Conservation (phyloP, 2,113 vertebrate genomes). For the Cinclus cinclus region DNA sequence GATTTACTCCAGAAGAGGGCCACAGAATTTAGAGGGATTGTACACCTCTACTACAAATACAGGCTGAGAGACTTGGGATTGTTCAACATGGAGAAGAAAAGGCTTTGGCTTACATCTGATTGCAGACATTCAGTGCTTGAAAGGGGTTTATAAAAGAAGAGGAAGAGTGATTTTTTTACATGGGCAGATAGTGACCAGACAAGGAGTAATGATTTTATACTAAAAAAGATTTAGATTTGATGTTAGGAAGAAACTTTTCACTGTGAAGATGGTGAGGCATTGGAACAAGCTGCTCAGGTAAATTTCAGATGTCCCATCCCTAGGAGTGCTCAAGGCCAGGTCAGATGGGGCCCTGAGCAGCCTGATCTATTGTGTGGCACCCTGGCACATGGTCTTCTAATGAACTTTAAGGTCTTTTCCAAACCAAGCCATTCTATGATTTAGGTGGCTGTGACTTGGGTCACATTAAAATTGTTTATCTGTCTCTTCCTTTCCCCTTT, state of each 20-base stretch:
- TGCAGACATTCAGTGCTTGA: neutral
- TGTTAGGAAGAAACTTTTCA: neutral
- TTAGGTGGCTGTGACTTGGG: neutral
- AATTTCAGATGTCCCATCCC: fast-evolving
- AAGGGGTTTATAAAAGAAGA: neutral
- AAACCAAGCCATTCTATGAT: neutral
- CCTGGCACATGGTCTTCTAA: neutral
- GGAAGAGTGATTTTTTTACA: neutral
- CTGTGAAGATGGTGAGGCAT: neutral
- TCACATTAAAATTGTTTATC: neutral
- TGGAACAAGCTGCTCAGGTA: neutral
- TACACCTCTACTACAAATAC: neutral
- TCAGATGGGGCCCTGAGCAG: fast-evolving
- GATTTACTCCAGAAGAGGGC: neutral
- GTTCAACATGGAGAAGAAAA: neutral
- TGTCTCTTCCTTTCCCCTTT: neutral
- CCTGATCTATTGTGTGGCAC: neutral
- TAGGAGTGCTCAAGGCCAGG: neutral
- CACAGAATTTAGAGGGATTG: neutral
- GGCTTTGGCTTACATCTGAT: neutral
- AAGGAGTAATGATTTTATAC: neutral
- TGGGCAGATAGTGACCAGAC: fast-evolving
- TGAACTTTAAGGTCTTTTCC: neutral
- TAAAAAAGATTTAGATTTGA: neutral
- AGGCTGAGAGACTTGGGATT: neutral